Percentiles rank a stretch among this genome's conserved stretches.
phyloP scores from a whole-genome alignment of 2,797 vertebrate species.

The Enteromius trimaculatus region DNA sequence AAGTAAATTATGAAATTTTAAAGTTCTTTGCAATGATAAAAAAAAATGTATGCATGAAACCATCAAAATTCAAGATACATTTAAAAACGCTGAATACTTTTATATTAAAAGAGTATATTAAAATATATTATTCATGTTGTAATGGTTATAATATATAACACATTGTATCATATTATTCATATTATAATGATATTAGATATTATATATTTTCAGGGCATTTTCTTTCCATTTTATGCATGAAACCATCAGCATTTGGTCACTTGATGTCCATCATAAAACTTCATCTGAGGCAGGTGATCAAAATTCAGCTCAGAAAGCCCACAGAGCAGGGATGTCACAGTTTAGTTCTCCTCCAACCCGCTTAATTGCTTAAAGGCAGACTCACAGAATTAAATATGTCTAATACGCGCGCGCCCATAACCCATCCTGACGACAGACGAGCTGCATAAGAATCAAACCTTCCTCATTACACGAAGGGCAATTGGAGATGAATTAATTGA shows the following conservation, averaged over 20 bases:
- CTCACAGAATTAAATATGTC: constrained; percentile 8
- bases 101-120: neutral
- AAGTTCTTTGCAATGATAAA: neutral
- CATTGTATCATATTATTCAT: neutral
- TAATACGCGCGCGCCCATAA: neutral
- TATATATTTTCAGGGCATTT: neutral
- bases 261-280: neutral
- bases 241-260: neutral
- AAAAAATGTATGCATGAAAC: neutral
- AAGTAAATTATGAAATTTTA: neutral
- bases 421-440: neutral
- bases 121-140: constrained; percentile 2
- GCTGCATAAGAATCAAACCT: constrained; percentile 19
- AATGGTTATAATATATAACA: neutral
- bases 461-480: constrained; percentile 10
- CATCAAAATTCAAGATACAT: neutral
- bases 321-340: constrained; percentile 33
- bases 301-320: constrained; percentile 46
- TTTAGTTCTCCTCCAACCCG: constrained; percentile 45
- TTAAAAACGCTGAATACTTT: neutral
- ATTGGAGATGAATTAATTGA: constrained; percentile 34
- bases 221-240: neutral
- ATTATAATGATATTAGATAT: neutral
- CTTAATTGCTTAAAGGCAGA: constrained; percentile 38
- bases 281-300: constrained; percentile 41